Base-by-base conservation (phyloP, 2,797 vertebrate genomes). In the Clarias pachynema region DNA sequence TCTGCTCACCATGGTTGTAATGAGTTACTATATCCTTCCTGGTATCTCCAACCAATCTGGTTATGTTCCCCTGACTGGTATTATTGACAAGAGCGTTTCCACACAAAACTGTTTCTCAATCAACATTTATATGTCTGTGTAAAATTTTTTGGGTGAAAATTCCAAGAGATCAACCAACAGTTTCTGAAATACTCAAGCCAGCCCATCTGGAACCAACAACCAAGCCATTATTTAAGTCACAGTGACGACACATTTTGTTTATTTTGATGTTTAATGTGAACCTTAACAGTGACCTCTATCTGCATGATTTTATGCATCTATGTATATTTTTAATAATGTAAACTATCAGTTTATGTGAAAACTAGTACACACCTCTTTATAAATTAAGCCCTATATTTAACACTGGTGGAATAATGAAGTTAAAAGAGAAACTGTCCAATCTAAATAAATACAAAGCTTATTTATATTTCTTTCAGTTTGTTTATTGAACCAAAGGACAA, bases 401-500 rank as follows among this genome's bases (percentile, higher is more conserved):
- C 77, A 37, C 6, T 44, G 24, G 78, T 20, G 9, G 16, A 80
- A 26, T 18, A 12, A 31, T 24, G 53, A 66, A 22, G 3, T 8
- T 31, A 65, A 37, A 59, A 79, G 2, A 37, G 31, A 24, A 79
- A 79, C 5, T 62, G 10, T 37, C 34, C 3, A 65, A 49, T 80
- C 24, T 24, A 65, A 65, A 80, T 49, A 44, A 77, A 77, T 16
- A 57, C 12, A 16, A 77, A 40, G 59, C 59, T 62, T 63, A 7
- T 63, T 63, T 62, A 60, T 24, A 7, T 63, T 63, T 62, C 44
- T 24, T 6, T 44, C n/a, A 22, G 14, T 66, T 79, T 1, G 53
- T 80, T 80, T 85, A 85, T 72, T 85, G n/a, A 80, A 62, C 18
- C 62, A 69, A 57, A 29, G 34, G 44, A 70, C 49, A 82, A 56